Base-by-base conservation (phyloP, 2,113 vertebrate genomes). In the Cephalopterus ornatus region DNA sequence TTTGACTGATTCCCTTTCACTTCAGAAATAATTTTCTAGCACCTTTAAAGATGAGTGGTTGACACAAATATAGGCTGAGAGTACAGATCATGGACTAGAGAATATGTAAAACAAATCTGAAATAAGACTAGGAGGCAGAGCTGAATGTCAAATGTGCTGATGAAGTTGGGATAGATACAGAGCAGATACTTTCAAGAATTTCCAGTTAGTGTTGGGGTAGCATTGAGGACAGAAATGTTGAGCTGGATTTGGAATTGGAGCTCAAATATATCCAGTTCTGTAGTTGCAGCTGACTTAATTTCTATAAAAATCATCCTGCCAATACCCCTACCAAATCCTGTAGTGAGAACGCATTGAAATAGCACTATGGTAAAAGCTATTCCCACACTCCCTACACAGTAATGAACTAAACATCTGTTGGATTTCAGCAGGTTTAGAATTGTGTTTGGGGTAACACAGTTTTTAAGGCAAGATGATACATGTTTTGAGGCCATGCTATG, bases 301-400 rank as follows among this genome's bases (percentile, higher is more conserved):
- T 95, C 88, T 93, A 67, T 92, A 81, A 93, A 94, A 94, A 67
- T 63, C 56, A 21, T 52, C 79, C 81, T 91, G 83, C 68, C 50
- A 28, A 27, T 52, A 52, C 50, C 50, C 46, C 9, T 67, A 71
- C 55, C 67, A 74, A 89, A 66, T 66, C 75, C 71, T 85, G 42
- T 42, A 90, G 88, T 76, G 74, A 91, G 58, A 39, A 27, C 53
- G 17, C 67, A 82, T 14, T 88, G 88, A 88, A 92, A 80, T 6
- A 92, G 67, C 83, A 30, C 44, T 62, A 6, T 71, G 67, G 39
- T 62, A 59, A 84, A 89, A 68, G 68, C 39, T 87, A 80, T 86
- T 95, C 76, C 75, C 79, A 92, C 59, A 71, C 72, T 89, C 50
- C 16, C 12, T 74, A 50, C 0, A 1, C 52, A 47, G 33, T 62